Percentiles rank a stretch among this genome's conserved stretches.
Conservation (phyloP, 2,797 vertebrate genomes). For the Crax fasciolata region DNA sequence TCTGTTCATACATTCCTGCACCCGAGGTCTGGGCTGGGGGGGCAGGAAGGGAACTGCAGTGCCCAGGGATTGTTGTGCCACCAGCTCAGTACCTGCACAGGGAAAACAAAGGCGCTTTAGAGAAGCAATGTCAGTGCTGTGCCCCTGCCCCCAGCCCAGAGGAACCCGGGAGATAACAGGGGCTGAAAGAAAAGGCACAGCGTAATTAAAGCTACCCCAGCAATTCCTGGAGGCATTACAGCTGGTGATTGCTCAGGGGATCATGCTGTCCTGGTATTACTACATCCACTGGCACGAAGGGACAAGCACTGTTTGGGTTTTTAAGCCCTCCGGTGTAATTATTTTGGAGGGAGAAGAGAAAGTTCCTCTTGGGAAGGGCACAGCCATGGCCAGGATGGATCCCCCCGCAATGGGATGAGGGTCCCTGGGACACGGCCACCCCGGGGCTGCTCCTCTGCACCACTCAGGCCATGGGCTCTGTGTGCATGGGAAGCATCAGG, state of each 20-base stretch:
- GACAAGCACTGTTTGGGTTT: neutral
- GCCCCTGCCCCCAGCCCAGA: constrained; percentile 44
- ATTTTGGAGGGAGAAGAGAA: neutral
- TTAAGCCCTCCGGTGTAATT: neutral
- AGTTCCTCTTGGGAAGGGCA: neutral
- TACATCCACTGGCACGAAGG: neutral
- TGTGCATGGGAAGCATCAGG: accelerated
- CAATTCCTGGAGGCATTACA: constrained; percentile 64
- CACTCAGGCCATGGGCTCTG: accelerated
- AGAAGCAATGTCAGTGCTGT: neutral
- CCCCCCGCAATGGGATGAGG: neutral
- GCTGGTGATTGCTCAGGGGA: constrained; percentile 64
- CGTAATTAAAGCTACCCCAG: constrained; percentile 78
- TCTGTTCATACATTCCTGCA: constrained; percentile 49
- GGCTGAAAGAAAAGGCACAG: constrained; percentile 74
- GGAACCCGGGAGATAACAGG: constrained; percentile 74
- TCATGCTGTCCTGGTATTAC: constrained; percentile 10
- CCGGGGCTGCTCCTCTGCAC: accelerated
- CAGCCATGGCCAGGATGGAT: neutral
- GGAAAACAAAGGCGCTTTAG: constrained; percentile 83
- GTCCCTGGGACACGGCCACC: neutral
- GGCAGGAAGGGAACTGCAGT: constrained; percentile 52
- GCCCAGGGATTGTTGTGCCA: constrained; percentile 74
- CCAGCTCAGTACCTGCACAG: constrained; percentile 78
- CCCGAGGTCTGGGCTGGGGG: constrained; percentile 77